Conservation (phyloP, 2,797 vertebrate species). For the Anas acuta region DNA sequence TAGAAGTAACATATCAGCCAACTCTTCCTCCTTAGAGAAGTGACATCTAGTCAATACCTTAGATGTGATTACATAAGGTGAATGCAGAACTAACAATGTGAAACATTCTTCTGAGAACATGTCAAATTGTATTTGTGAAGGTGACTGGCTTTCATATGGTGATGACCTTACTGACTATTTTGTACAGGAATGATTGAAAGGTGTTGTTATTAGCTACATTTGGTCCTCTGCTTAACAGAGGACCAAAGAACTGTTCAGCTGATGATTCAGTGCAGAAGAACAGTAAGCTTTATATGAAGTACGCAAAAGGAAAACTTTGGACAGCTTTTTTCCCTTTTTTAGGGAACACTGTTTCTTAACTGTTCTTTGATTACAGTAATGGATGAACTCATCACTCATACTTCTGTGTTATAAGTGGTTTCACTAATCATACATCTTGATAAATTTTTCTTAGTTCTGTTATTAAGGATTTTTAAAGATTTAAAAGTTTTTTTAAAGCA, state of each 20-base stretch:
- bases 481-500: too few species aligned
- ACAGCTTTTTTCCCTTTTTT: neutral
- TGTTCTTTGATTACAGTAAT: neutral
- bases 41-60: slow-evolving; percentile 43
- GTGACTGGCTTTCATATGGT: slow-evolving; percentile 32
- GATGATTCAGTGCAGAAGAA: neutral
- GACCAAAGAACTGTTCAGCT: slow-evolving; percentile 28
- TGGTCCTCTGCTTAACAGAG: slow-evolving; percentile 35
- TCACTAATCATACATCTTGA: neutral
- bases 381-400: neutral
- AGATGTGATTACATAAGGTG: slow-evolving; percentile 49
- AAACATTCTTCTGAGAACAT: slow-evolving; percentile 53
- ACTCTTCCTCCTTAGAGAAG: neutral
- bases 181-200: slow-evolving; percentile 50
- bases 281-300: neutral
- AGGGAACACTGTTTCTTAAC: neutral
- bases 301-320: neutral
- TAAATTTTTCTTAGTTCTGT: neutral
- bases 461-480: neutral
- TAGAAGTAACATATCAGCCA: neutral
- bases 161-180: slow-evolving; percentile 41
- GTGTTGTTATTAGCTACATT: slow-evolving; percentile 57
- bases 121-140: slow-evolving; percentile 35
- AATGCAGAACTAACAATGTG: slow-evolving; percentile 40
- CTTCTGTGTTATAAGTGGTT: neutral